Percentiles rank a stretch among this genome's conserved stretches.
These are phyloP conservation scores for Drosophila kepulauana DNA, from an alignment of 1,140 invertebrate species.

Conservation along the genomic window DNA sequence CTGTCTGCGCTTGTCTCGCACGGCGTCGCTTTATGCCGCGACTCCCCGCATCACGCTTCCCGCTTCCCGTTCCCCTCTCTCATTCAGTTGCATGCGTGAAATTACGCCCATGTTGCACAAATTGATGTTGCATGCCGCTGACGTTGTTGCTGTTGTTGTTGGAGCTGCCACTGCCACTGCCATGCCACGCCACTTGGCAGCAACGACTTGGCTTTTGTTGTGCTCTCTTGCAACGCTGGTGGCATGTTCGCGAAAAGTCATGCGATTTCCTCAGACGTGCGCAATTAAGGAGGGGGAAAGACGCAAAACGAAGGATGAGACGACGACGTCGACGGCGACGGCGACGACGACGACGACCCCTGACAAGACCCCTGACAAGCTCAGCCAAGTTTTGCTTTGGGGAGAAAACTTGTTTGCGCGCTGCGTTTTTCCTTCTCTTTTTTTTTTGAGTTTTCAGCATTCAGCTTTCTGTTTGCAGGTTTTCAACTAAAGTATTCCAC, in stretches of 20 bases:
- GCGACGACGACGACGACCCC: not conserved
- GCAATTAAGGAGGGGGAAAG: conserved; percentile 40
- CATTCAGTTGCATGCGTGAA: conserved; percentile 53
- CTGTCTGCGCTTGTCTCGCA: conserved; percentile 55
- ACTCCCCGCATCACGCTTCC: not conserved
- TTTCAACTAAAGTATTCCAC: conserved; percentile 32
- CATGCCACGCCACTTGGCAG: not conserved
- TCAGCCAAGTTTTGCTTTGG: conserved; percentile 4
- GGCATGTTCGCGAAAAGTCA: conserved; percentile 61
- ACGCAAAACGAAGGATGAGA: not conserved
- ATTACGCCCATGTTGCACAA: conserved; percentile 61
- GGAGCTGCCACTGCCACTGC: conserved; percentile 28
- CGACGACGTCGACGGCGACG: not conserved
- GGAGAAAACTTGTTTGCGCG: conserved; percentile 22
- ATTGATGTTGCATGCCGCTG: conserved; percentile 58
- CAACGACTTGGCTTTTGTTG: conserved; percentile 24
- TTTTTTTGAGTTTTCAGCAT: not conserved
- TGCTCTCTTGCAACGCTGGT: conserved; percentile 34
- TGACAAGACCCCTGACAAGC: conserved; percentile 25
- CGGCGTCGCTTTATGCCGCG: conserved; percentile 4
- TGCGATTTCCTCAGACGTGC: conserved; percentile 55
- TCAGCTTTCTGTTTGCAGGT: not conserved
- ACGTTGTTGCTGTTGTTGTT: conserved; percentile 27
- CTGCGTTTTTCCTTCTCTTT: not conserved
- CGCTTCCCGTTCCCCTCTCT: no score